Conservation (phyloP, 2,113 vertebrate species). For the Gobius niger region DNA sequence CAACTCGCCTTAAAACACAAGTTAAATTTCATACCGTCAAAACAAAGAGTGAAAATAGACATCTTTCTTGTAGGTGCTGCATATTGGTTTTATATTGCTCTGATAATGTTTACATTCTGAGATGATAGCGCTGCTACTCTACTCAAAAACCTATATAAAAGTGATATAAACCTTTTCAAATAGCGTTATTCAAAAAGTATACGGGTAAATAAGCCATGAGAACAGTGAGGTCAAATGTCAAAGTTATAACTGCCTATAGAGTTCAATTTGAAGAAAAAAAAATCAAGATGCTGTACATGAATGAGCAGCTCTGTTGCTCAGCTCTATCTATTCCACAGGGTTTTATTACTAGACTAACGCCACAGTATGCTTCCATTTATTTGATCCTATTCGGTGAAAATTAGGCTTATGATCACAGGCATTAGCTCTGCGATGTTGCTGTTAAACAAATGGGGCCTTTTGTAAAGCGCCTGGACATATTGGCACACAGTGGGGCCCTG, state of each 20-base stretch:
- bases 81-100: conserved; percentile 1
- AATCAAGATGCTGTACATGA: no score
- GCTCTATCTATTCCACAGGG: not conserved
- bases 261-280: no score
- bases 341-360: not conserved
- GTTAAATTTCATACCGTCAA: conserved; percentile 28
- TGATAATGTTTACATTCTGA: not conserved
- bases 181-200: not conserved
- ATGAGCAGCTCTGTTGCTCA: not conserved
- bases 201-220: not conserved
- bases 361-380: not conserved
- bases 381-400: not conserved
- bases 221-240: not conserved
- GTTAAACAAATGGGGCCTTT: conserved; percentile 16
- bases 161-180: not conserved
- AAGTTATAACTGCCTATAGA: not conserved
- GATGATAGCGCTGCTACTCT: not conserved
- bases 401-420: conserved; percentile 19
- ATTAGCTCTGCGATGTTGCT: conserved; percentile 31
- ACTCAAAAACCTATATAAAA: not conserved
- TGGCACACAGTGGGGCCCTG: conserved; percentile 26
- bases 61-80: not conserved
- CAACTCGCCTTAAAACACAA: conserved; percentile 14
- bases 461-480: conserved; percentile 30
- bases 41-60: conserved; percentile 5